Base-by-base conservation (phyloP, 2,888 invertebrate genomes). In the Notodonta dromedarius region DNA sequence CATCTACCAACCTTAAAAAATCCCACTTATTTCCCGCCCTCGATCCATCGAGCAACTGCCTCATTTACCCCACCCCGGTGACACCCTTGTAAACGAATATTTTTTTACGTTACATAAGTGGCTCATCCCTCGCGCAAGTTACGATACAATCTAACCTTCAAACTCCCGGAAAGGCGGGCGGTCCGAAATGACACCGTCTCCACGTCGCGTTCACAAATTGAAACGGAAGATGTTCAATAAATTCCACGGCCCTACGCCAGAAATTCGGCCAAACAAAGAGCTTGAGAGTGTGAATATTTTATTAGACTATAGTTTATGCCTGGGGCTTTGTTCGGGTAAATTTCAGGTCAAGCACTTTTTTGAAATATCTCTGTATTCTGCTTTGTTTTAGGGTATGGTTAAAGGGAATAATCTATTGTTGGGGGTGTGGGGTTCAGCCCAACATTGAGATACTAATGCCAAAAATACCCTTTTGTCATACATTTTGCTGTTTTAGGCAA, bases 211-310 rank as follows among this genome's bases (percentile, higher is more conserved):
- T 82, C 79, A 80, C 88, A 90, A 90, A 91, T 90, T 90, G 90
- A 90, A 91, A 89, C 89, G 84, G 85, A 89, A 90, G 89, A 88
- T 89, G 88, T 85, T 86, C 81, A 85, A 89, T 89, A 90, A 90
- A 91, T 88, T 89, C 79, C 78, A 67, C 82, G 78, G 81, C 76
- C 77, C 73, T 78, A 85, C 80, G 79, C 66, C 72, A 74, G 84
- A 87, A 84, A 88, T 89, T 85, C 74, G 74, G 79, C 61, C 64
- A 78, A 76, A 77, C 82, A 79, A 82, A 84, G 80, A 84, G 84
- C 73, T 78, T 80, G 79, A 79, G 76, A 77, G 76, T 80, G 81
- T 88, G 85, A 89, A 89, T 90, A 85, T 89, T 90, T 87, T 85
- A 88, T 84, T 76, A 73, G 71, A 67, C 73, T 69, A 52, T 32